Evolutionary conservation across 2,797 vertebrate species (phyloP), one percentile per base, ranked within the genome.

Genomic region (Protosalanx chinensis): DNA sequence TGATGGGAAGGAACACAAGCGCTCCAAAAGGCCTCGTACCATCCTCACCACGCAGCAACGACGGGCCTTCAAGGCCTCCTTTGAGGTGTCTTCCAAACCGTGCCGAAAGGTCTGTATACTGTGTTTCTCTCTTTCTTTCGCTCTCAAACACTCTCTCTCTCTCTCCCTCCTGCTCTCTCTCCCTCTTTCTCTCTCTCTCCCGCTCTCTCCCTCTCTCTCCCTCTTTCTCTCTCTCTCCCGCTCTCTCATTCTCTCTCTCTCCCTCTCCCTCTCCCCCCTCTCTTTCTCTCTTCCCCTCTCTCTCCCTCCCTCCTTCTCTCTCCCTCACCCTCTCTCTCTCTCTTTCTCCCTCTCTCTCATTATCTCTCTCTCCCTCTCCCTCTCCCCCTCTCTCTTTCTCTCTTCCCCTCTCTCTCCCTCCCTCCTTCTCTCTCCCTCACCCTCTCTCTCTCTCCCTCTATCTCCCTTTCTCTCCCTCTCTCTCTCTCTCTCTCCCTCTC

Each of bases 41-140:
- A 96, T 96, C 86, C 83, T 97, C 37, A 97, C 95, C 82, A 95
- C 95, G 0, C 95, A 97, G 84, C 95, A 97, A 85, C 93, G 95
- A 0, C 91, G 95, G 0, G 95, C 95, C 0, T 97, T 96, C 87
- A 96, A 95, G 84, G 95, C 95, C 23, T 97, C 95, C 29, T 97
- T 97, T 41, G 95, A 97, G 89, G 94, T 97, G 61, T 97, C 95
- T 12, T 95, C 95, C 29, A 97, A 96, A 59, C 95, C 95, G 18
- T 96, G 95, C 79, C 90, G 95, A 72, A 97, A 96, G 93, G 95
- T 96, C 84, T 27, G 87, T 59, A 49, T 37, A 76, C 58, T 65
- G 16, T 10, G 30, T 7, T 27, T 58, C 35, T 64, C 51, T 77
- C 49, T 70, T 71, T 57, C 29, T 3, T 33, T 16, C 23, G 23